Evolutionary conservation across 2,113 vertebrate genomes (phyloP), one percentile per base, ranked within the genome.

Genomic region (Cynopterus brachyotis): DNA sequence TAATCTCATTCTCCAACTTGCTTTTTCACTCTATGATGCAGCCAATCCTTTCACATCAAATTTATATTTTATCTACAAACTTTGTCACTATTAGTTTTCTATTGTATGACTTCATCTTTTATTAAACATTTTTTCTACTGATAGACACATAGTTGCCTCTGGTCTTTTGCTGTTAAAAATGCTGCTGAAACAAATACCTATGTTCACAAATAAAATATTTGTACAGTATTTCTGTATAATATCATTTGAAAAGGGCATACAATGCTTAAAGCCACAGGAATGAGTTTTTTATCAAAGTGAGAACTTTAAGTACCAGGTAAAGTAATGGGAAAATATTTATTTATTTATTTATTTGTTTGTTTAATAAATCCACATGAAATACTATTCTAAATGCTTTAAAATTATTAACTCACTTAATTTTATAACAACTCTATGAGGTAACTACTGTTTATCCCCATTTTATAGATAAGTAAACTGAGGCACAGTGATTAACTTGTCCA

Each of bases 361-460:
- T 60, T 92, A 92, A 73, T 3, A 50, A 80, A 86, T 87, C 37
- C 19, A 47, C 55, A 72, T 42, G 78, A 70, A 90, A 12, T 62
- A 17, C 30, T 89, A 37, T 90, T 81, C 37, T 75, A 82, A 93
- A 9, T 82, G 24, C 50, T 86, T 89, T 70, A 60, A 92, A 70
- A 59, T 95, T 90, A 87, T 66, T 86, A 89, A 67, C 32, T 53
- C 13, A 30, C 30, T 91, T 89, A 32, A 42, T 72, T 96, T 94
- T 88, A 64, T 75, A 87, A 72, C 26, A 94, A 67, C 22, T 10
- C 20, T 73, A 0, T 60, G 57, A 87, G 28, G 22, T 93, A 47
- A 17, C 12, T 83, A 83, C 28, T 69, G 19, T 93, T 93, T 96
- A 40, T 57, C 4, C n/a, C 9, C 8, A 50, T 95, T 93, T 91